Evolutionary conservation across 1,140 invertebrate genomes (phyloP).

Genomic region (Tribolium madens): DNA sequence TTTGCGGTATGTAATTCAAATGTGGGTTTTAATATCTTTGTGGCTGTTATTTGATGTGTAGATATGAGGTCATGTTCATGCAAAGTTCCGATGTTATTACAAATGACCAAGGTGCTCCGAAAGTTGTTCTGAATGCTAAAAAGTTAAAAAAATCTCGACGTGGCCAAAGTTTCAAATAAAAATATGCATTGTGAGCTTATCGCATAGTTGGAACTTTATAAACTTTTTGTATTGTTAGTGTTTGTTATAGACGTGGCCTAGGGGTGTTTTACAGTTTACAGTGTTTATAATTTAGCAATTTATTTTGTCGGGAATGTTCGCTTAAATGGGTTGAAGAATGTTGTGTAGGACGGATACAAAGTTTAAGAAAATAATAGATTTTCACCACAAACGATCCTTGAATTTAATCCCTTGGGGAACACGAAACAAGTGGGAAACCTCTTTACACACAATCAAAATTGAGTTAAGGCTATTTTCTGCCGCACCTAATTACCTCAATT

Average conservation of each 20-base stretch:
- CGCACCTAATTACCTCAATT: background rate
- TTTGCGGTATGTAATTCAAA: too few species aligned
- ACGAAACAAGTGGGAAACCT: constrained; percentile 9
- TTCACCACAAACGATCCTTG: constrained; percentile 16
- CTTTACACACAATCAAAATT: constrained; percentile 32
- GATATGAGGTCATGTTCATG: too few species aligned
- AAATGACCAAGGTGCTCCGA: too few species aligned
- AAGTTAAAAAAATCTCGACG: background rate
- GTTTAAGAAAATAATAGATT: constrained; percentile 20
- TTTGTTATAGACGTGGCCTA: background rate
- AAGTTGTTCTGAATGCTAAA: too few species aligned
- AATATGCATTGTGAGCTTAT: background rate
- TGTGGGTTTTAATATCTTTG: too few species aligned
- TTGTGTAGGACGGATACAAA: background rate
- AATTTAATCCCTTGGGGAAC: background rate
- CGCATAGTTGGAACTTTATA: background rate
- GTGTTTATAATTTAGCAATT: background rate
- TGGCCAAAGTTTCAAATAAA: background rate
- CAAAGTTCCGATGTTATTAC: too few species aligned
- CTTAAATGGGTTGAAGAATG: constrained; percentile 19
- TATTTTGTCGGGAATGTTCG: constrained; percentile 13
- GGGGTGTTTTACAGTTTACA: background rate
- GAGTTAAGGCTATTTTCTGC: background rate
- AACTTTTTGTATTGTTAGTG: background rate
- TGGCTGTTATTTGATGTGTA: too few species aligned